Conservation (phyloP, 2,113 vertebrate genomes). For the Charadrius vociferus region DNA sequence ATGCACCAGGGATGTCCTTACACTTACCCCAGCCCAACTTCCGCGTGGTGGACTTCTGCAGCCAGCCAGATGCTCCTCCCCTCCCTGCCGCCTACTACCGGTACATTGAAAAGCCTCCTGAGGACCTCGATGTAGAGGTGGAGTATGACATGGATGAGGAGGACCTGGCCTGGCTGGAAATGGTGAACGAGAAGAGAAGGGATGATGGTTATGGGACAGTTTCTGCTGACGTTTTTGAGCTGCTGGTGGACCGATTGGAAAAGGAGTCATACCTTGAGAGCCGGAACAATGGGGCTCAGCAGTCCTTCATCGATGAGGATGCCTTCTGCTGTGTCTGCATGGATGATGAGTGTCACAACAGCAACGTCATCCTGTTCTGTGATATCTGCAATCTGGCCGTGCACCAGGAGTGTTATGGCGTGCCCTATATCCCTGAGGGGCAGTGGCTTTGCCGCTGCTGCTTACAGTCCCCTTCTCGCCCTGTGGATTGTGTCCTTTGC, state of each 20-base stretch:
- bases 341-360: slow-evolving; percentile 98
- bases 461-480: slow-evolving; percentile 92
- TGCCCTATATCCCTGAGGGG: slow-evolving; percentile 96
- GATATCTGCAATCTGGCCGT: slow-evolving; percentile 97
- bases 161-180: slow-evolving; percentile 93
- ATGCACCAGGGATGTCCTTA: slow-evolving; percentile 62
- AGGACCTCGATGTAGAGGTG: slow-evolving; percentile 87
- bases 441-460: slow-evolving; percentile 99
- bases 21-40: slow-evolving; percentile 91
- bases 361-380: slow-evolving; percentile 97
- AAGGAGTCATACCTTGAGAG: slow-evolving; percentile 94
- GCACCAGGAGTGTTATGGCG: slow-evolving; percentile 97
- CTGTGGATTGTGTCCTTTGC: slow-evolving; percentile 94
- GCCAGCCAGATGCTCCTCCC: slow-evolving; percentile 77
- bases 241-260: slow-evolving; percentile 91
- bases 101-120: slow-evolving; percentile 87
- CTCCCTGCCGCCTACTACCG: slow-evolving; percentile 89
- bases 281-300: slow-evolving; percentile 84
- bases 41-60: slow-evolving; percentile 83
- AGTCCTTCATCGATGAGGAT: slow-evolving; percentile 90
- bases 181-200: slow-evolving; percentile 88
- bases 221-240: slow-evolving; percentile 89
- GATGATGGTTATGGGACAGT: slow-evolving; percentile 84
- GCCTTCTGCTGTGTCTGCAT: slow-evolving; percentile 98
- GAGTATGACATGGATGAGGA: slow-evolving; percentile 99